Base-by-base conservation (phyloP, 2,113 vertebrate species). In the Cebidichthys violaceus region DNA sequence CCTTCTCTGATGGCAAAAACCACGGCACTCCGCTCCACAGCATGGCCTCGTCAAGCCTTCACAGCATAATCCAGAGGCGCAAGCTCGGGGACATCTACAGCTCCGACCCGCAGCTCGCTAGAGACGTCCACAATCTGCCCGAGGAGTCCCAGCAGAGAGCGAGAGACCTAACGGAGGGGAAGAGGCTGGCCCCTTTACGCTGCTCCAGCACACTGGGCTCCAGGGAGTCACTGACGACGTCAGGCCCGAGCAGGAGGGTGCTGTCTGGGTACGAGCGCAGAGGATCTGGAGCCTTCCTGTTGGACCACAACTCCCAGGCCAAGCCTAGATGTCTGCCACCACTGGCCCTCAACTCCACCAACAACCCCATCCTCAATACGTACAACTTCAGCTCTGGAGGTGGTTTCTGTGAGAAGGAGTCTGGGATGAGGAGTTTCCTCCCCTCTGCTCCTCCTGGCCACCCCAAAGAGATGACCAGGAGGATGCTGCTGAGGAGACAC, bases 311-410 rank as follows among this genome's bases (percentile, higher is more conserved):
- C 73, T 70, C 85, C 6, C 96, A 95, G 82, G 71, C 87, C 43
- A 94, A 95, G 45, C 95, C 95, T 6, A 94, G 96, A 9, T 96
- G 96, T 77, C 95, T 99, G 77, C 98, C 98, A 0, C 98, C 97
- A 1, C 89, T 98, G 57, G 96, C 70, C 65, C 90, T 94, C 37
- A 90, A 90, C 9, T 71, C 93, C 41, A 89, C 93, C 65, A 93
- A 94, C 8, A 82, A 89, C 15, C 87, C 94, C 20, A 2, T 59
- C 39, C 33, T 69, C 11, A 78, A 91, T n/a, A 84, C 94, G 29
- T 85, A 43, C 22, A 86, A 66, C 52, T 55, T 61, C 4, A 47
- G 18, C 74, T 55, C 83, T 33, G 88, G 54, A 66, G 95, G 94
- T 45, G 68, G 93, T 9, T 90, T 91, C 75, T 86, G 89, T 39